Evolutionary conservation across 35 echinoderm and acorn worm genomes (phyloP).

Genomic region (Heliocidaris tuberculata): DNA sequence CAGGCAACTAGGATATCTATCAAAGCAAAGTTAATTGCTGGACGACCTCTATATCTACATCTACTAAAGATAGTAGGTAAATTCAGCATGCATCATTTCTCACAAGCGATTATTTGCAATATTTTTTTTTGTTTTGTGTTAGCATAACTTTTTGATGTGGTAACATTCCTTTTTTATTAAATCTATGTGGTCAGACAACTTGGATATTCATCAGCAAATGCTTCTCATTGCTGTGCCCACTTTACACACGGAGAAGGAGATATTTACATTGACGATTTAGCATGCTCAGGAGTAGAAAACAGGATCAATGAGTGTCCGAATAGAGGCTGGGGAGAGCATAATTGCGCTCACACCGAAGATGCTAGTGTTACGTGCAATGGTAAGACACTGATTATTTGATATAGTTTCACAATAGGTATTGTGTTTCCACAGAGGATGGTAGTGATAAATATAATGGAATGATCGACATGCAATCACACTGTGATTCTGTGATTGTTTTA

Average conservation of each 20-base stretch:
- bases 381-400: constrained; percentile 22
- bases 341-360: constrained; percentile 96
- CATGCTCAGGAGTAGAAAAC: constrained; percentile 60
- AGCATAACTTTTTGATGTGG: not conserved
- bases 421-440: too few relatives aligned
- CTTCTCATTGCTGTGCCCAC: constrained; percentile 25
- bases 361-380: constrained; percentile 86
- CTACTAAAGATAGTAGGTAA: too few relatives aligned
- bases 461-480: too few relatives aligned
- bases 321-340: constrained; percentile 72
- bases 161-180: not conserved
- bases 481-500: too few relatives aligned
- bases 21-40: too few relatives aligned
- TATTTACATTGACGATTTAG: constrained; percentile 76
- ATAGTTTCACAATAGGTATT: too few relatives aligned
- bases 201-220: constrained; percentile 34
- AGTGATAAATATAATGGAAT: too few relatives aligned
- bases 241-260: constrained; percentile 60
- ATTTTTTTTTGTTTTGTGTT: too few relatives aligned
- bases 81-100: too few relatives aligned
- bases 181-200: constrained; percentile 5
- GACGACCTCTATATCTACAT: too few relatives aligned
- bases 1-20: too few relatives aligned
- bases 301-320: constrained; percentile 62
- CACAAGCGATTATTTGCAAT: too few relatives aligned